Evolutionary conservation across 2,797 vertebrate species (phyloP), one percentile per base, ranked within the genome.

Genomic region (Coranthus polyacanthus): DNA sequence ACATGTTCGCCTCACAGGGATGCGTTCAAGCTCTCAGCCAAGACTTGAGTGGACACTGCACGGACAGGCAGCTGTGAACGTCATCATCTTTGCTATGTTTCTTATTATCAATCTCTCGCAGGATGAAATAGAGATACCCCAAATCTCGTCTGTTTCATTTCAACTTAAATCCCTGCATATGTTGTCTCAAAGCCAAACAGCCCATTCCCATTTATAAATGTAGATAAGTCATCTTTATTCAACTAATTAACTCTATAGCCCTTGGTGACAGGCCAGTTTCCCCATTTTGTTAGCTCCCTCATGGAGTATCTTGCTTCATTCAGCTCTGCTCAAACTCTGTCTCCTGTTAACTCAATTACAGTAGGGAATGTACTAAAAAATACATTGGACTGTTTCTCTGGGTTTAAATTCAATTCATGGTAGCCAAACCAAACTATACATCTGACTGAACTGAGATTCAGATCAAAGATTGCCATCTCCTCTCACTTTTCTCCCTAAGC

Each of bases 271-370:
- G 20, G 44, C 72, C 63, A 72, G 63, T 64, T 65, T 72, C 59
- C 24, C 64, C 47, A 56, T 64, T 36, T 64, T 32, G 29, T 69
- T 65, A 9, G 49, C 29, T 78, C 64, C 60, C 54, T 58, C 34
- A 0, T 68, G 75, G 68, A 64, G 44, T 80, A 81, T 75, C 57
- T 44, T 18, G 17, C 68, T 61, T 63, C 56, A 21, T 22, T 37
- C 49, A 57, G 46, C 55, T 56, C 65, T 72, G 61, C 18, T 60
- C 62, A 59, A 34, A 58, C 36, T n/a, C n/a, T 2, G 32, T 37
- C 43, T 73, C 21, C 46, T 68, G 41, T 59, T 77, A 78, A 68
- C 67, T 55, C 13, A 42, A 41, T 80, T 46, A 61, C 60, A 60
- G 32, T 51, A 44, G 12, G 72, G 43, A 45, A 64, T 41, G 61